Conservation (phyloP, 1,140 invertebrate species). For the Lucilia sericata region DNA sequence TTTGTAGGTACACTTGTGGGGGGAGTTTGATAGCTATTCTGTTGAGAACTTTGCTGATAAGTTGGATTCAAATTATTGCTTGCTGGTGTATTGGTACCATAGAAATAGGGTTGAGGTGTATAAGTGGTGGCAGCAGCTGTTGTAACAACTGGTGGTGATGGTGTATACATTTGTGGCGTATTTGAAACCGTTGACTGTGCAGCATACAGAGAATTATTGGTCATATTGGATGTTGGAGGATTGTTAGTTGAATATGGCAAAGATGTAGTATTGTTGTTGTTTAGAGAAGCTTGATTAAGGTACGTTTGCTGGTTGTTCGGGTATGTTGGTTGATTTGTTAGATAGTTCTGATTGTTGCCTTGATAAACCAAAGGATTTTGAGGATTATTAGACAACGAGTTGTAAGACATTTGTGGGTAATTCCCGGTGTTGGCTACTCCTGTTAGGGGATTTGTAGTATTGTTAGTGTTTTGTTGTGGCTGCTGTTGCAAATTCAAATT, state of each 20-base stretch:
- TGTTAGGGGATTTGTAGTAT: not conserved
- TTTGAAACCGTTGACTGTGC: not conserved
- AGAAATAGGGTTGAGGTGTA: slow-evolving; percentile 19
- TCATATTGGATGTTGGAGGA: not conserved
- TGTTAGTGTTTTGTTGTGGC: slow-evolving; percentile 25
- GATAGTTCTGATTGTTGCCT: not conserved
- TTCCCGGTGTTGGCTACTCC: not conserved
- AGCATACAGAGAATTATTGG: not conserved
- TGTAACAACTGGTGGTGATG: slow-evolving; percentile 5
- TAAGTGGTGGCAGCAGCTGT: not conserved
- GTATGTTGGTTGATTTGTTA: not conserved
- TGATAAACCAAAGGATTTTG: not conserved
- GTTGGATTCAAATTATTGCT: not conserved
- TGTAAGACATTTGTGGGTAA: not conserved
- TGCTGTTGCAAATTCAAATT: slow-evolving; percentile 45
- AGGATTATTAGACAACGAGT: not conserved
- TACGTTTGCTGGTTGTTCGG: not conserved
- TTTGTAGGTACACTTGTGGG: slow-evolving; percentile 44
- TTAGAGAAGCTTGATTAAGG: not conserved
- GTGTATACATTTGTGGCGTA: not conserved
- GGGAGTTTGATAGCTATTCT: slow-evolving; percentile 11
- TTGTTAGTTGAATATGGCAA: not conserved
- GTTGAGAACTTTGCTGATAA: slow-evolving; percentile 9
- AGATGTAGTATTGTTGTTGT: not conserved
- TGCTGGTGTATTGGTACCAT: not conserved